Evolutionary conservation across 2,888 invertebrate species (phyloP).

Genomic region (Hedychridium roseum): DNA sequence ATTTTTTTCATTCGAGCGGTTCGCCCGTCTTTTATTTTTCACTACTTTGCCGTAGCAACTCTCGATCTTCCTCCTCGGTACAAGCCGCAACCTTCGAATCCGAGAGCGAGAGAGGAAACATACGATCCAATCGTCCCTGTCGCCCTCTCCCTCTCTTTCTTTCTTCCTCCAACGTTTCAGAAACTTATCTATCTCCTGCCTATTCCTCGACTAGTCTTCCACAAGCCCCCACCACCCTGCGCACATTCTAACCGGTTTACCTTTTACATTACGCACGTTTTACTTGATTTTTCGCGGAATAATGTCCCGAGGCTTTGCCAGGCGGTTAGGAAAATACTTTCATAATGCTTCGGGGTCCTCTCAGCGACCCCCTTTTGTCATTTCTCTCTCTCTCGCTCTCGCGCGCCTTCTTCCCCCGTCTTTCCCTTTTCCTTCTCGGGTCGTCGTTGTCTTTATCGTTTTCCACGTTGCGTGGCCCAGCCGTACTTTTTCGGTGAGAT

Average conservation of each 20-base stretch:
- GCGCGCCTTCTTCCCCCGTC: not conserved
- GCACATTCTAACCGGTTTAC: constrained; percentile 34
- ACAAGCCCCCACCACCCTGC: constrained; percentile 20
- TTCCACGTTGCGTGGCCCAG: not conserved
- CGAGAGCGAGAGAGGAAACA: not conserved
- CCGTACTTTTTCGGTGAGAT: constrained; percentile 7
- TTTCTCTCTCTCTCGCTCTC: not conserved
- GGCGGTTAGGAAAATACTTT: constrained; percentile 49
- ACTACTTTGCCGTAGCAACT: constrained; percentile 6
- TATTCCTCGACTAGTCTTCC: constrained; percentile 3
- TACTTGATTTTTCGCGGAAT: constrained; percentile 47
- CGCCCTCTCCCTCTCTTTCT: not conserved
- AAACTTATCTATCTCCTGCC: constrained; percentile 9
- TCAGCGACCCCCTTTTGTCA: constrained; percentile 5
- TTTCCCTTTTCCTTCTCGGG: constrained; percentile 8
- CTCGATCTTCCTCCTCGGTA: constrained; percentile 5
- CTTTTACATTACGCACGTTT: constrained; percentile 47
- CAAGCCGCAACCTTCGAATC: not conserved
- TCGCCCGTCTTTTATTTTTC: constrained; percentile 17
- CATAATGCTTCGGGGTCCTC: constrained; percentile 33
- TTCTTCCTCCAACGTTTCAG: constrained; percentile 15
- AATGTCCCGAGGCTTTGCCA: constrained; percentile 44
- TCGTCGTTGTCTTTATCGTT: not conserved
- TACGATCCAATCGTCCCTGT: not conserved
- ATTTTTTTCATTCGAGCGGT: too few relatives aligned